Evolutionary conservation across 2,888 invertebrate species (phyloP).

Genomic region (Spialia ferax): DNA sequence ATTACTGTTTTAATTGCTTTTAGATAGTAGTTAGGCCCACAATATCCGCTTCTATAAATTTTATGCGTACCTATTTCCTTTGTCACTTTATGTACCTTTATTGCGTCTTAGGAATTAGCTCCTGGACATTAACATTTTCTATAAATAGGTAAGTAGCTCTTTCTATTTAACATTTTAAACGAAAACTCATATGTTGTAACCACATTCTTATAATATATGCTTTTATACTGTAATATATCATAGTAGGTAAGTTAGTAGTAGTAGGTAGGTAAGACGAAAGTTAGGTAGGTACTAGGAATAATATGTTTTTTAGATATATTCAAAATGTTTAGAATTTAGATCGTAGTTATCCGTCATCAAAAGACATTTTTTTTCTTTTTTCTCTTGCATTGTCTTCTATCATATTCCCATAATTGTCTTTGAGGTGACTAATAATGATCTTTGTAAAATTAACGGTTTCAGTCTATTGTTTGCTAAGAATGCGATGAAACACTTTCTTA

Average conservation of each 20-base stretch:
- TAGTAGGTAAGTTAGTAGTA: no score
- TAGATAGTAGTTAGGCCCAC: background rate
- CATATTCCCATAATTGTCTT: constrained; percentile 28
- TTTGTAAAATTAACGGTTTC: constrained; percentile 20
- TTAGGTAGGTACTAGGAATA: no score
- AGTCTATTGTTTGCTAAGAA: constrained; percentile 30
- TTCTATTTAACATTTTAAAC: no score
- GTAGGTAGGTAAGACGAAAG: no score
- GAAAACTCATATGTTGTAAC: no score
- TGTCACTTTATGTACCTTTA: background rate
- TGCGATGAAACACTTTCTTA: constrained; percentile 26
- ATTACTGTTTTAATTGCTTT: background rate
- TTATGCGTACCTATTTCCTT: constrained; percentile 9
- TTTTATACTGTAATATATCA: no score
- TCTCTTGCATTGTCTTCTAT: constrained; percentile 23
- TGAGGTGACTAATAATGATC: constrained; percentile 26
- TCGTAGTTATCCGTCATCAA: background rate
- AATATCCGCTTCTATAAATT: constrained; percentile 14
- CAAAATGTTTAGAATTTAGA: no score
- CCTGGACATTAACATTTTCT: background rate
- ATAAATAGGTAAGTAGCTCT: no score
- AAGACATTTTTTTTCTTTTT: background rate
- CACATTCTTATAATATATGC: no score
- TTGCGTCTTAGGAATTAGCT: background rate
- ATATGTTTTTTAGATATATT: no score